Evolutionary conservation across 2,888 invertebrate species (phyloP).

Genomic region (Amiota mariae): DNA sequence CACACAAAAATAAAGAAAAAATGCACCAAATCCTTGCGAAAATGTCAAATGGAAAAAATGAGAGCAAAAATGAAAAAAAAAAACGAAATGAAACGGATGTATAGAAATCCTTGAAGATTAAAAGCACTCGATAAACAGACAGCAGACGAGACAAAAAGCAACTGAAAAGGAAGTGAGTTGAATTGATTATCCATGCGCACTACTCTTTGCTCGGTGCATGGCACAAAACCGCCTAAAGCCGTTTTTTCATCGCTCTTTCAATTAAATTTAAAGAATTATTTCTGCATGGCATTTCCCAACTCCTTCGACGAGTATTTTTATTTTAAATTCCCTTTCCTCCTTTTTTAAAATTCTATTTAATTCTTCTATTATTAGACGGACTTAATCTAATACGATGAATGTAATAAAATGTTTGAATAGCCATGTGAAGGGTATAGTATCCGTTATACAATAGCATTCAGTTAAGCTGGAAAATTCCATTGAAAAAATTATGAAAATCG

Average conservation of each 20-base stretch:
- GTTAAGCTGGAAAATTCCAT: too few relatives aligned
- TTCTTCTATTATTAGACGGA: slow-evolving; percentile 50
- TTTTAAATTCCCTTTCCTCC: too few relatives aligned
- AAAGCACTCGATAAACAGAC: slow-evolving; percentile 58
- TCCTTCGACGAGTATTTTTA: too few relatives aligned
- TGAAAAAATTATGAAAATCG: background rate
- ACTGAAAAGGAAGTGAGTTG: slow-evolving; percentile 20
- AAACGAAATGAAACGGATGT: background rate
- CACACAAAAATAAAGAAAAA: background rate
- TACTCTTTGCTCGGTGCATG: background rate
- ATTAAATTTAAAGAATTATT: slow-evolving; percentile 58
- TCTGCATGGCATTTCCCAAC: slow-evolving; percentile 49
- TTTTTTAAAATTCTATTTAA: slow-evolving; percentile 50
- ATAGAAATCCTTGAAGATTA: slow-evolving; percentile 62
- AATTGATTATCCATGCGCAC: slow-evolving; percentile 23
- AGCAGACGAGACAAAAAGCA: slow-evolving; percentile 44
- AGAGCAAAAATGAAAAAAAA: background rate
- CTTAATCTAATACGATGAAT: slow-evolving; percentile 49
- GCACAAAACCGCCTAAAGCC: slow-evolving; percentile 5
- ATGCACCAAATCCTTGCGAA: slow-evolving; percentile 18
- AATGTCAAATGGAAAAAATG: slow-evolving; percentile 2
- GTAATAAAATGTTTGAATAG: slow-evolving; percentile 20
- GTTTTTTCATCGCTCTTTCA: background rate
- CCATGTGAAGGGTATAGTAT: background rate
- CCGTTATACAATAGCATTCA: too few relatives aligned